Evolutionary conservation across 2,888 invertebrate genomes (phyloP), one percentile per base, ranked within the genome.

Genomic region (Phyllotreta cruciferae): DNA sequence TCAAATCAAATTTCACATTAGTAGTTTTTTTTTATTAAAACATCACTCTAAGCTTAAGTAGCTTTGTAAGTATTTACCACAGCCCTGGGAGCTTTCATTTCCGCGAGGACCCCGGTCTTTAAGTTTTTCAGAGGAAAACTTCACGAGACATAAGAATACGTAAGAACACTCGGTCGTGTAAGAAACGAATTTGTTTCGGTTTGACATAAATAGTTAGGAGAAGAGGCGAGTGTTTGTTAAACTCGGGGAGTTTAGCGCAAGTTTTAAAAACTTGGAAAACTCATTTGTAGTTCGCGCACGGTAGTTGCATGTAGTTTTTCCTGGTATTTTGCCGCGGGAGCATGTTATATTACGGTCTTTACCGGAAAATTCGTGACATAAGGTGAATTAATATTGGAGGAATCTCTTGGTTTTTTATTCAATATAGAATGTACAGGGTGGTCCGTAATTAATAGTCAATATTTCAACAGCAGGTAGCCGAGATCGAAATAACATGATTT

Each of bases 161-260:
- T 36, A 45, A 47, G 47, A 47, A 36, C 47, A 56, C 47, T 49
- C 39, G 24, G 37, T 35, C 38, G 41, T 47, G 35, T 52, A 61
- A 61, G 57, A 61, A 54, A 64, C 64, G 61, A 61, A 64, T 64
- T 61, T 60, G 50, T 52, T 57, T 61, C 44, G 10, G 45, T 56
- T 54, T 53, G 64, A 56, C 60, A 60, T 60, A 60, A 64, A 64
- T 60, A 60, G 56, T 56, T 56, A 24, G 24, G 24, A 24, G 24
- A 24, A 41, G 53, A 57, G 62, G 44, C 55, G 37, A 62, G 56
- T 47, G 38, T 56, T 56, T 56, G 56, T 56, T 56, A 47, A 47
- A 49, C 38, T 57, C 49, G 24, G 47, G 14, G 39, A 49, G 39
- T 47, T 57, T 47, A 47, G 34, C 56, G 37, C 8, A 57, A 57